Evolutionary conservation across 2,797 vertebrate species (phyloP), one percentile per base, ranked within the genome.

Genomic region (Macroramphosus scolopax): DNA sequence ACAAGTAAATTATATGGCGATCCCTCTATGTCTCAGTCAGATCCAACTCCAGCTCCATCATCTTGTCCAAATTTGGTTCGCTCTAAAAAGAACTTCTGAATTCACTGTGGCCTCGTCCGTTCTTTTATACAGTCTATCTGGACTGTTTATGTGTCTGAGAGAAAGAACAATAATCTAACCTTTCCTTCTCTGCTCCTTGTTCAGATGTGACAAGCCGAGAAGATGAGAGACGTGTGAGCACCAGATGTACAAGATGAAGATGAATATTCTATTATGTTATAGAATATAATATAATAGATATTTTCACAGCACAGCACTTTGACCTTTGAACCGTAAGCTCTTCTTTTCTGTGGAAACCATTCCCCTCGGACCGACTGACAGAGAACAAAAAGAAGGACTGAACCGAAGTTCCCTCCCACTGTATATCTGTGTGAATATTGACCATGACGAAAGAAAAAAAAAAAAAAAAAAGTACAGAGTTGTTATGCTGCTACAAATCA

Each of bases 121-220:
- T 6, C 20, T 3, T 22, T 22, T 22, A 22, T 22, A 22, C 20
- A 22, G 20, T 22, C 20, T 22, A 22, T 6, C 3, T 3, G 3
- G 3, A 22, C 20, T 22, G 20, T 6, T 3, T 22, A 3, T 22
- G 3, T 6, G n/a, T n/a, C n/a, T n/a, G n/a, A n/a, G n/a, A n/a
- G n/a, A n/a, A n/a, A n/a, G n/a, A 22, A 22, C 20, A 3, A 6
- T 22, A 22, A 10, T 3, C 8, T 26, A 6, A 26, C 9, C 8
- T 48, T 26, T 34, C 9, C 17, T 17, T 35, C 11, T 43, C 26
- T 42, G 18, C 31, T 36, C 42, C 42, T 40, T 51, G 22, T 69
- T 40, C 55, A 98, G 96, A 93, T 98, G 96, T 92, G 95, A 98
- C 86, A 94, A 93, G 86, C 96, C 96, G 1, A 92, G 96, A 85